Evolutionary conservation across 2,888 invertebrate genomes (phyloP).

Genomic region (Prenolepis imparis): DNA sequence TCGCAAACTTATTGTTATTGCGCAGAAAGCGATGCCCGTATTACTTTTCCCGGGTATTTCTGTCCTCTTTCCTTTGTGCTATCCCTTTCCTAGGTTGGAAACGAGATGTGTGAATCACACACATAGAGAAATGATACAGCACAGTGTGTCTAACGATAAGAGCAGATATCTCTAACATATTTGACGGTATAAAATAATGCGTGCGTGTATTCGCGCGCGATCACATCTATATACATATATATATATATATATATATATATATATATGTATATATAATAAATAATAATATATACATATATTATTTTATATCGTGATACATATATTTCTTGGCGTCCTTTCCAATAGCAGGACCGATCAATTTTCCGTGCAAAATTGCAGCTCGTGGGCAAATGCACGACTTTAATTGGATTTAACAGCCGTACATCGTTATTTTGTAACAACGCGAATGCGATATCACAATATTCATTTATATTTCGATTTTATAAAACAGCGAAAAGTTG

Average conservation of each 20-base stretch:
- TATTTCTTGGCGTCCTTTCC: slow-evolving; percentile 14
- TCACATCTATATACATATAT: no score
- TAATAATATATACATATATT: no score
- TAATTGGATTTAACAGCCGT: slow-evolving; percentile 40
- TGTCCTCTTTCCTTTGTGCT: no score
- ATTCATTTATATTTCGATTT: slow-evolving; percentile 3
- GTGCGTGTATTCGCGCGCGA: neutral
- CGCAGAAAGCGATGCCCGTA: slow-evolving; percentile 30
- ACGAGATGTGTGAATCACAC: slow-evolving; percentile 15
- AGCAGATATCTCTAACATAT: slow-evolving; percentile 2
- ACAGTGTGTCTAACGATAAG: neutral
- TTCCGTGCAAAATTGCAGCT: slow-evolving; percentile 4
- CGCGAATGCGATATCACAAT: neutral
- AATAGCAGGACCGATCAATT: slow-evolving; percentile 36
- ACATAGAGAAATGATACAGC: slow-evolving; percentile 9
- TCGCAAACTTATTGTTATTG: slow-evolving; percentile 39
- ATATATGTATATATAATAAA: neutral
- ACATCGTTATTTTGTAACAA: slow-evolving; percentile 22
- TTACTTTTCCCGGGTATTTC: neutral
- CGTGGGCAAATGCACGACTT: slow-evolving; percentile 16
- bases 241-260: neutral
- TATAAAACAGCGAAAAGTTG: neutral
- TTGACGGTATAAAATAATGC: slow-evolving; percentile 3
- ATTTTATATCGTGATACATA: neutral
- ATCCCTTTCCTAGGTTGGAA: neutral